Base-by-base conservation (phyloP, 2,113 vertebrate species). In the Enhydra lutris region DNA sequence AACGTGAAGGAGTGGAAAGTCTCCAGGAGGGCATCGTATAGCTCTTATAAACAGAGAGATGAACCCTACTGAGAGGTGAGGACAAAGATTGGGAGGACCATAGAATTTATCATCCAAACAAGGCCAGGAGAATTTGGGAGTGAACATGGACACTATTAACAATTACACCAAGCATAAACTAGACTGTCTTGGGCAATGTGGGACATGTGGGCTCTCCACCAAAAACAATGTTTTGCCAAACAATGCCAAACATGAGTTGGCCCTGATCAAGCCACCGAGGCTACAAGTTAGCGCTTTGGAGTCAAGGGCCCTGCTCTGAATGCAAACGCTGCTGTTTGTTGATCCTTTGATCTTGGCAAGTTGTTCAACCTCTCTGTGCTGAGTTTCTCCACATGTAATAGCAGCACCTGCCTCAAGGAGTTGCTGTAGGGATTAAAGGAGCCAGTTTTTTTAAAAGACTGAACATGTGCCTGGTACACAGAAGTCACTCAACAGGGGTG, bases 21-120 rank as follows among this genome's bases (percentile, higher is more conserved):
- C 26, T 55, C 13, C 7, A 9, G 18, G 17, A 11, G 31, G 14
- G 21, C 11, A 9, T 18, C n/a, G 1, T 1, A 39, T 1, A n/a
- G 61, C 23, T 47, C 7, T 10, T 11, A 1, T 8, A 81, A 45
- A 26, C 23, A 24, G 20, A 95, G 6, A 61, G 3, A 13, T 34
- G 10, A 69, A n/a, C 14, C 59, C 78, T 14, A 84, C 6, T 23
- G 69, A 93, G 18, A 71, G 21, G 29, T 8, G 29, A 6, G 15
- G 4, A 18, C 47, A 67, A 81, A 85, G 18, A 82, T 6, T 7
- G n/a, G 36, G 67, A 74, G 47, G 20, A 80, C 39, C 45, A 11
- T 1, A 65, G 50, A 63, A 83, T n/a, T 50, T 45, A 36, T 36
- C 36, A 14, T 52, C 31, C 45, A 78, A 57, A 45, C 1, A 39